These are phyloP conservation scores for Diglossa cyanea DNA, from an alignment of 2,797 vertebrate genomes.

Conservation along the genomic window DNA sequence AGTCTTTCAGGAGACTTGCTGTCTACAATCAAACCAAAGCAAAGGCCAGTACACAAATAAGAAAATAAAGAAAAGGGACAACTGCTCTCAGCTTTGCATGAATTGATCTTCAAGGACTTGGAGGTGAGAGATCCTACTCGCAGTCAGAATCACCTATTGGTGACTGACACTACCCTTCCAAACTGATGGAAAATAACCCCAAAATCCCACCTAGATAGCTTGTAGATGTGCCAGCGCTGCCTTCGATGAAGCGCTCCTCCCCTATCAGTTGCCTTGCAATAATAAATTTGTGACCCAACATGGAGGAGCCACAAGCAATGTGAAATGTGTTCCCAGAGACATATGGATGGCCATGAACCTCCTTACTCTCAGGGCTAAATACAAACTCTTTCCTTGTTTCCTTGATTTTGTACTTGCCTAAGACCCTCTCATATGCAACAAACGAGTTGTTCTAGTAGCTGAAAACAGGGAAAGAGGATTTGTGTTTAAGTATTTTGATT, in stretches of 20 bases:
- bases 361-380: neutral
- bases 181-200: neutral
- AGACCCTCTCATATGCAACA: neutral
- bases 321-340: neutral
- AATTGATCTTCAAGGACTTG: neutral
- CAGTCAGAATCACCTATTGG: neutral
- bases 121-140: neutral
- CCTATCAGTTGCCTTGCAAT: neutral
- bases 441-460: neutral
- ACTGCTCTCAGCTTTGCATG: neutral
- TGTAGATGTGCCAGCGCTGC: neutral
- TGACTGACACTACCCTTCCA: neutral
- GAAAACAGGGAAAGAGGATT: neutral
- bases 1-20: neutral
- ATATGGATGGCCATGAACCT: accelerated
- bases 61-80: neutral
- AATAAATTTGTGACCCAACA: neutral
- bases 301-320: accelerated
- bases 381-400: neutral
- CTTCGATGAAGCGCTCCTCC: neutral
- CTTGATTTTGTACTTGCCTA: neutral
- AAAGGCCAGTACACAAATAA: neutral
- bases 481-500: neutral
- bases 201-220: neutral
- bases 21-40: neutral